Percentiles rank a stretch among this genome's conserved stretches.
phyloP scores from a whole-genome alignment of 2,888 invertebrate genomes.

The Stegophylla sp. region DNA sequence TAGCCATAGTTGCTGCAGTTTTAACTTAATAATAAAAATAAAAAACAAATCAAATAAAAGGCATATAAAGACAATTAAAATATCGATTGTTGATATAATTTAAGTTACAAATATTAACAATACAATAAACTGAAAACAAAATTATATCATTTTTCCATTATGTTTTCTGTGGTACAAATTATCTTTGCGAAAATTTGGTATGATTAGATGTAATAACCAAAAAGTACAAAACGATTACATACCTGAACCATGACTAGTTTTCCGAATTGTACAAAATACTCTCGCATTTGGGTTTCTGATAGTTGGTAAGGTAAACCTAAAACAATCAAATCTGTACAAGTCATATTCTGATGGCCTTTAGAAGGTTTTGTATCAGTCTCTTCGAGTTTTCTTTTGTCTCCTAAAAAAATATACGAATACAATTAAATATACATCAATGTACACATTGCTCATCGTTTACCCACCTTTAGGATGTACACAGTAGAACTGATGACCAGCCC shows the following conservation, averaged over 20 bases:
- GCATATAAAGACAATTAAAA: too few species aligned
- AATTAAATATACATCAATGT: background rate
- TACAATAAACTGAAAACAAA: too few species aligned
- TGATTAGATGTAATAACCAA: too few species aligned
- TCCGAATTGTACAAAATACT: constrained; percentile 97
- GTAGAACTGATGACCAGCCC: constrained; percentile 73
- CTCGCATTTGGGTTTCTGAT: constrained; percentile 90
- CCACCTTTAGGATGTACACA: constrained; percentile 70
- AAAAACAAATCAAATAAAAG: too few species aligned
- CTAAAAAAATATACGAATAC: constrained; percentile 65
- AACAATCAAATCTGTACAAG: constrained; percentile 94
- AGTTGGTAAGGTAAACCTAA: constrained; percentile 98
- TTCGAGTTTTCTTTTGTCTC: constrained; percentile 95
- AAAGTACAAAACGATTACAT: constrained; percentile 46
- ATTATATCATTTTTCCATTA: too few species aligned
- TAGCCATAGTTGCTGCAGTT: too few species aligned
- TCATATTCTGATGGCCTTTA: constrained; percentile 33
- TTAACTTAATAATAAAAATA: too few species aligned
- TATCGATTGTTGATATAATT: too few species aligned
- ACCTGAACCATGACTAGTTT: constrained; percentile 97
- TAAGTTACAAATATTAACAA: too few species aligned
- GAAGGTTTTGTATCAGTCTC: constrained; percentile 66
- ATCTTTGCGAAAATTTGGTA: too few species aligned
- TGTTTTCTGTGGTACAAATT: too few species aligned
- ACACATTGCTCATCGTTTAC: constrained; percentile 36